phyloP scores from a whole-genome alignment of 2,797 vertebrate species.

The Halcyon badia region DNA sequence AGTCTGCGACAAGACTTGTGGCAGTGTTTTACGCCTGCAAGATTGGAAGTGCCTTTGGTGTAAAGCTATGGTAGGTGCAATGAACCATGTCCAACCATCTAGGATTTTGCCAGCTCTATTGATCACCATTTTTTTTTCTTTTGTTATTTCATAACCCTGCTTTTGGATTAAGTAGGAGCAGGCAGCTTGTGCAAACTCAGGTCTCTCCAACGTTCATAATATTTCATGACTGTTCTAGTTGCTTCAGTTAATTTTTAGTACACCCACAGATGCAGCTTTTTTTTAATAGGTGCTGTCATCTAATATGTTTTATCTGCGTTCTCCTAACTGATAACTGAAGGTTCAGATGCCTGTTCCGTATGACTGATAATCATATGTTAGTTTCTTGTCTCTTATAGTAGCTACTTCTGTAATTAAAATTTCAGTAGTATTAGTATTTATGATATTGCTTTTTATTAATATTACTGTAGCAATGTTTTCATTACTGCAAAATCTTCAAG shows the following conservation, averaged over 20 bases:
- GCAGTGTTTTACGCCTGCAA: slow-evolving; percentile 95
- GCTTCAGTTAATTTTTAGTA: neutral
- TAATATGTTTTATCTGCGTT: neutral
- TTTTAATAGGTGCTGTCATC: neutral
- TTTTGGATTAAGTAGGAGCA: neutral
- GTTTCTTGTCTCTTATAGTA: neutral
- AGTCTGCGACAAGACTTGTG: slow-evolving; percentile 98
- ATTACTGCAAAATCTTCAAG: neutral
- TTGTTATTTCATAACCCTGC: neutral
- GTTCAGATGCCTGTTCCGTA: neutral
- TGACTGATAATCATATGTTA: neutral
- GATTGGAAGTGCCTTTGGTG: slow-evolving; percentile 99
- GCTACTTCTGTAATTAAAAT: neutral
- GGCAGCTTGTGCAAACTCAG: neutral
- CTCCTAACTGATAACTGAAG: neutral
- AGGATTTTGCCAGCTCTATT: neutral
- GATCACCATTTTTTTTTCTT: neutral
- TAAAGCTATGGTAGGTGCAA: slow-evolving; percentile 92
- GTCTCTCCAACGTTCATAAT: neutral
- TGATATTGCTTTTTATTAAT: neutral
- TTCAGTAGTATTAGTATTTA: neutral
- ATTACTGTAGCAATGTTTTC: neutral
- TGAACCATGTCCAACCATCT: neutral
- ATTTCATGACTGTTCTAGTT: neutral
- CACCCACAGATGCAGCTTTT: neutral